Evolutionary conservation across 2,113 vertebrate genomes (phyloP).

Genomic region (Fregata magnificens): DNA sequence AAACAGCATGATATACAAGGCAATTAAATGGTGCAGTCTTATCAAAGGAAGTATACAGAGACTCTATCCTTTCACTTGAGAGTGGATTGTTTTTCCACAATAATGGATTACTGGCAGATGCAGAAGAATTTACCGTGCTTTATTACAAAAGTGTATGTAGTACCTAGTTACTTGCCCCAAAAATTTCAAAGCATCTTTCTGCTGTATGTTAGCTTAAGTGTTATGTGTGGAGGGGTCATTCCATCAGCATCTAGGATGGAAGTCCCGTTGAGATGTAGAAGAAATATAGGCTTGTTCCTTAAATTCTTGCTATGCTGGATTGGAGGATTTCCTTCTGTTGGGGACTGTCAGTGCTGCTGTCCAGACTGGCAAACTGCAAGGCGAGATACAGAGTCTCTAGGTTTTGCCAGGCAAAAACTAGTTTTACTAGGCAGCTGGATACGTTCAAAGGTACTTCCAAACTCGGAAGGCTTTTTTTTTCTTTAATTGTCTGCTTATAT

Average conservation of each 20-base stretch:
- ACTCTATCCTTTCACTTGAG: background rate
- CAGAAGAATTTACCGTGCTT: background rate
- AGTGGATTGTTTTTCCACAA: background rate
- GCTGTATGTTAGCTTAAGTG: background rate
- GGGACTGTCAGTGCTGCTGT: background rate
- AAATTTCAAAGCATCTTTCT: background rate
- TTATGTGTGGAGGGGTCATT: background rate
- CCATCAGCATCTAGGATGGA: background rate
- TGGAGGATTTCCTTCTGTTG: background rate
- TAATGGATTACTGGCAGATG: background rate
- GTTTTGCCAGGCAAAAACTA: background rate
- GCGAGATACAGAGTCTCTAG: background rate
- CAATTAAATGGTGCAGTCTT: too few relatives aligned
- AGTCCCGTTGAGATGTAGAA: background rate
- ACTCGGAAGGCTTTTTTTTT: background rate
- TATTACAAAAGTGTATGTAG: background rate
- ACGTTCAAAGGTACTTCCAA: background rate
- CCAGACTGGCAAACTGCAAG: background rate
- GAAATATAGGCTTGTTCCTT: background rate
- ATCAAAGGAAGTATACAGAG: accelerated
- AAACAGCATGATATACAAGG: background rate
- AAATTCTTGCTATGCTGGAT: background rate
- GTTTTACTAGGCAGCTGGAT: background rate
- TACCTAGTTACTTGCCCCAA: background rate
- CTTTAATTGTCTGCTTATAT: background rate